A percentile compares a stretch with the other conserved stretches of the same genome.
phyloP scores from a whole-genome alignment of 2,797 vertebrate species.

The Protosalanx chinensis region DNA sequence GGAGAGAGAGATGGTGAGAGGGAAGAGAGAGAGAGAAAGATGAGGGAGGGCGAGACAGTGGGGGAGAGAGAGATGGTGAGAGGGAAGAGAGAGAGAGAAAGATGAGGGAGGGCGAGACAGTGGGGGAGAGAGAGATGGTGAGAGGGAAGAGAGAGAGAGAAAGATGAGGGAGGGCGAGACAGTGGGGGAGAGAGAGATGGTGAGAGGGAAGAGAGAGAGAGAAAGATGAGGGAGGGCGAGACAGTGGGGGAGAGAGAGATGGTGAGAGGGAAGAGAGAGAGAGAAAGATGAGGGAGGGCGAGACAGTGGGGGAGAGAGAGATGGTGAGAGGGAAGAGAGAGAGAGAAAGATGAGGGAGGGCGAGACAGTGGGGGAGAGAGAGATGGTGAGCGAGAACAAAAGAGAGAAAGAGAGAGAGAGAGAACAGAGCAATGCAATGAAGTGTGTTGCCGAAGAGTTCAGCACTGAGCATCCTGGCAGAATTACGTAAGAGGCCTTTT shows the following conservation, averaged over 20 bases:
- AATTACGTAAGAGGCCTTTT: not conserved
- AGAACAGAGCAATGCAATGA: not conserved
- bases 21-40: not conserved
- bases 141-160: not conserved
- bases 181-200: not conserved
- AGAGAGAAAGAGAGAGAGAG: not conserved
- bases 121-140: not conserved
- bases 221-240: not conserved
- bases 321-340: not conserved
- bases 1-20: too few relatives aligned
- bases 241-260: not conserved
- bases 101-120: not conserved
- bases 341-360: not conserved
- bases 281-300: not conserved
- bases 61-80: not conserved
- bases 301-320: not conserved
- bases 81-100: too few relatives aligned
- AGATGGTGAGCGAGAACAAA: not conserved
- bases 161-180: not conserved
- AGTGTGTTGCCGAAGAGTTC: too few relatives aligned
- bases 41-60: not conserved
- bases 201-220: too few relatives aligned
- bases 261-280: not conserved
- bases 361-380: not conserved
- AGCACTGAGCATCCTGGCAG: not conserved